These are phyloP conservation scores for Chaenodraco wilsoni DNA, from an alignment of 2,797 vertebrate species.

Conservation along the genomic window DNA sequence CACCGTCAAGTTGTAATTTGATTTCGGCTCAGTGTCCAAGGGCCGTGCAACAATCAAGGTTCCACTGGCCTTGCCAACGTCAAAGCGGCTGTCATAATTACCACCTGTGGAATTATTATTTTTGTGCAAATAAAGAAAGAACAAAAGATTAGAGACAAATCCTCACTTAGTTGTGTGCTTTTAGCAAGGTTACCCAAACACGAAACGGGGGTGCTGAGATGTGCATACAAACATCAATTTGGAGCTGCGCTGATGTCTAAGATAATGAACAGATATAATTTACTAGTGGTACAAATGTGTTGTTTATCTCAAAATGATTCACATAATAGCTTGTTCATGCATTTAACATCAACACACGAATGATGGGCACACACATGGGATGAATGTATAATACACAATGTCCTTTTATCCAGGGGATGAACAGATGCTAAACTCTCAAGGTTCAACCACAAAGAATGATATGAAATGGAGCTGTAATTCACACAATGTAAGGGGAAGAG, in stretches of 20 bases:
- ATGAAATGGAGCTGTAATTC: conserved; percentile 21
- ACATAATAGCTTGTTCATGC: conserved; percentile 41
- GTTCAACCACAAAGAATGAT: conserved; percentile 16
- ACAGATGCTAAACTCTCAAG: conserved; percentile 4
- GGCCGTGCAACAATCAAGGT: conserved; percentile 94
- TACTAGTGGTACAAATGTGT: neutral
- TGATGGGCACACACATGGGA: conserved; percentile 5
- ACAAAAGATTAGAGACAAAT: conserved; percentile 72
- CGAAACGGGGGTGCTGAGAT: conserved; percentile 21
- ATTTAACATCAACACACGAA: conserved; percentile 14
- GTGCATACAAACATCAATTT: conserved; percentile 47
- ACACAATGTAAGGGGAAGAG: conserved; percentile 15
- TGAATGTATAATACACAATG: conserved; percentile 12
- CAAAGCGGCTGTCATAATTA: conserved; percentile 97
- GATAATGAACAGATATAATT: conserved; percentile 20
- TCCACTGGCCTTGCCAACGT: conserved; percentile 96
- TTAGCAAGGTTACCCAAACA: conserved; percentile 53
- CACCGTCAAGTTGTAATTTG: conserved; percentile 98
- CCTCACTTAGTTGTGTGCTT: conserved; percentile 19
- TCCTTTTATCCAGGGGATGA: conserved; percentile 1
- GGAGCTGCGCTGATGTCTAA: conserved; percentile 18
- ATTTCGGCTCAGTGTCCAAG: conserved; percentile 95
- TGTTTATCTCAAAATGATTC: conserved; percentile 20
- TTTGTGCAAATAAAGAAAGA: conserved; percentile 67
- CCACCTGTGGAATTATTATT: conserved; percentile 86